These are phyloP conservation scores for Pseudococcus longispinus DNA, from an alignment of 2,888 invertebrate species.

Conservation along the genomic window DNA sequence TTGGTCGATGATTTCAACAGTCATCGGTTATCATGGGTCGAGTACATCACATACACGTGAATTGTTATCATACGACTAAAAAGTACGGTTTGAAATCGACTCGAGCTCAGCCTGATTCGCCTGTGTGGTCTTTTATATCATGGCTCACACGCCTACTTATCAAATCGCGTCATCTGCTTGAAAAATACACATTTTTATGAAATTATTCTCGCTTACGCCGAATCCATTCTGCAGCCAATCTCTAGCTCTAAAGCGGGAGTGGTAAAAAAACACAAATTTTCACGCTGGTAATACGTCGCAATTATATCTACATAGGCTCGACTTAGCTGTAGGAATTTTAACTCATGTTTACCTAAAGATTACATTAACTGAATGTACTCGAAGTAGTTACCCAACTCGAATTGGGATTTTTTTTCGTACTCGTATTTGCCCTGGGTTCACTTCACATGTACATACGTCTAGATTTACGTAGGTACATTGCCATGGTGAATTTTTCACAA, in stretches of 20 bases:
- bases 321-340: not conserved
- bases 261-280: conserved; percentile 21
- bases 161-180: conserved; percentile 28
- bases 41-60: not conserved
- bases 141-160: conserved; percentile 21
- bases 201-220: not conserved
- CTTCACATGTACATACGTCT: not conserved
- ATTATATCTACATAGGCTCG: not conserved
- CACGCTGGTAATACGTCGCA: not conserved
- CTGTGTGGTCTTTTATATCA: conserved; percentile 31
- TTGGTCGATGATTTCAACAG: not conserved
- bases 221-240: not conserved
- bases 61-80: not conserved
- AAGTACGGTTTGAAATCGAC: not conserved
- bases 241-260: too few species aligned
- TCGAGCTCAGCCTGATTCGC: not conserved
- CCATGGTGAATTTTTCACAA: not conserved
- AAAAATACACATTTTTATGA: conserved; percentile 35
- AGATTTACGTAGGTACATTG: not conserved
- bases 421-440: not conserved
- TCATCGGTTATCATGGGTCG: not conserved
- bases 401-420: not conserved
- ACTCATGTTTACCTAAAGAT: conserved; percentile 7
- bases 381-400: not conserved
- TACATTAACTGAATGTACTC: not conserved